Conservation (phyloP, 2,797 vertebrate genomes). For the Spondyliosoma cantharus region DNA sequence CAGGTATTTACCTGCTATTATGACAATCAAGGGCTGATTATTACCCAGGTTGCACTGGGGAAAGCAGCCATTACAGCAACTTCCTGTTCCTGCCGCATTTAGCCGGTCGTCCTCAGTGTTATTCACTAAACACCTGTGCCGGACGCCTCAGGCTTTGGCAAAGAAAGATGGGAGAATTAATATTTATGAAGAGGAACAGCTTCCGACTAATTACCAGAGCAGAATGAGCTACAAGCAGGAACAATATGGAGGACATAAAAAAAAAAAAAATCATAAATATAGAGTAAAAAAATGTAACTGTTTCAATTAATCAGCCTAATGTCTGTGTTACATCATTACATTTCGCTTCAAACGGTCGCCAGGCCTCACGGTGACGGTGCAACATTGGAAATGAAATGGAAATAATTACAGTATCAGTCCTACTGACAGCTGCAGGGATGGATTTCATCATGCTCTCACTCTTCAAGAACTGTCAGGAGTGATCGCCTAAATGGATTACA, state of each 20-base stretch:
- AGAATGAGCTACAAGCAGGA: conserved; percentile 28
- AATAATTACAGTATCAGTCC: conserved; percentile 8
- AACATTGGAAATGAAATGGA: conserved; percentile 1
- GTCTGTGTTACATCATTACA: background rate
- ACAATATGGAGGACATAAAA: conserved; percentile 28
- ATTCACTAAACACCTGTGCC: conserved; percentile 78
- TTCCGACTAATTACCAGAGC: conserved; percentile 62
- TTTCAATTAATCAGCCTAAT: background rate
- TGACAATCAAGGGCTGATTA: conserved; percentile 82
- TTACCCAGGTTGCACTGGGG: conserved; percentile 81
- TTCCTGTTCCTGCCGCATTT: conserved; percentile 75
- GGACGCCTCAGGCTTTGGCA: conserved; percentile 71
- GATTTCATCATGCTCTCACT: conserved; percentile 11
- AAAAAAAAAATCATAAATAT: background rate
- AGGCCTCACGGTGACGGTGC: background rate
- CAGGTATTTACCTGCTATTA: conserved; percentile 81
- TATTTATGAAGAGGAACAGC: conserved; percentile 73
- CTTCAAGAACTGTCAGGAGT: conserved; percentile 26
- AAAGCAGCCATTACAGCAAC: conserved; percentile 76
- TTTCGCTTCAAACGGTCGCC: background rate
- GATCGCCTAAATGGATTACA: conserved; percentile 36
- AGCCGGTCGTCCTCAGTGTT: conserved; percentile 71
- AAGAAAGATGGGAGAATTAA: conserved; percentile 66
- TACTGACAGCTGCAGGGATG: conserved; percentile 17
- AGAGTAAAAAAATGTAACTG: background rate